Base-by-base conservation (phyloP, 2,797 vertebrate genomes). In the Sarcoramphus papa region DNA sequence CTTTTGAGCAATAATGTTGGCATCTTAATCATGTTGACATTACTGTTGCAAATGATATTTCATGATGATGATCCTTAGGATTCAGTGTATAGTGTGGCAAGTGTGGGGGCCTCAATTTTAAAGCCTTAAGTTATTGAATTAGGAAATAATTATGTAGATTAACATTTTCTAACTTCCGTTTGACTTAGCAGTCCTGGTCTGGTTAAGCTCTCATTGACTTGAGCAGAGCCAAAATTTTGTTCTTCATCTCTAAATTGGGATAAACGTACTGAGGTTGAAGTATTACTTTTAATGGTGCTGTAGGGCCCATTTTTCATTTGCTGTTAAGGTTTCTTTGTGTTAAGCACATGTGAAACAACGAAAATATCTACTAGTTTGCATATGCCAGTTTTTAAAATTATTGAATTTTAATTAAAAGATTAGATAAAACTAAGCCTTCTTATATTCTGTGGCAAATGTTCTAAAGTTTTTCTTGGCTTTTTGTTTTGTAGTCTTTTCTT, bases 401-500 rank as follows among this genome's bases (percentile, higher is more conserved):
- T 12, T 62, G 12, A 37, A 74, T 77, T 83, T 75, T 59, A 82
- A 85, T 92, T 60, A 48, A 65, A 78, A 72, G 9, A 41, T 24
- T 30, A 68, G 40, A 21, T 92, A 92, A 93, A 91, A 92, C 69
- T 96, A 91, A 97, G 76, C 53, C 84, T 75, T 83, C 85, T 93
- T 73, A 43, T 72, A 54, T 80, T 87, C 74, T 97, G 67, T 97
- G 92, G 87, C 90, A 97, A 96, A 88, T 95, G 79, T 92, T 96
- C 28, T 95, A 19, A 90, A 94, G 59, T 85, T 95, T 88, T 91
- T 85, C 72, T 85, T 92, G 76, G 85, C 92, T 91, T 95, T 94
- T 96, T 96, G 91, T 94, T 96, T 91, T 93, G 92, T 97, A 94
- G 81, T 96, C 75, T 97, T 95, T 89, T 89, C 92, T 97, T 97